phyloP scores from a whole-genome alignment of 1,140 invertebrate species.

The Notospermus geniculatus region DNA sequence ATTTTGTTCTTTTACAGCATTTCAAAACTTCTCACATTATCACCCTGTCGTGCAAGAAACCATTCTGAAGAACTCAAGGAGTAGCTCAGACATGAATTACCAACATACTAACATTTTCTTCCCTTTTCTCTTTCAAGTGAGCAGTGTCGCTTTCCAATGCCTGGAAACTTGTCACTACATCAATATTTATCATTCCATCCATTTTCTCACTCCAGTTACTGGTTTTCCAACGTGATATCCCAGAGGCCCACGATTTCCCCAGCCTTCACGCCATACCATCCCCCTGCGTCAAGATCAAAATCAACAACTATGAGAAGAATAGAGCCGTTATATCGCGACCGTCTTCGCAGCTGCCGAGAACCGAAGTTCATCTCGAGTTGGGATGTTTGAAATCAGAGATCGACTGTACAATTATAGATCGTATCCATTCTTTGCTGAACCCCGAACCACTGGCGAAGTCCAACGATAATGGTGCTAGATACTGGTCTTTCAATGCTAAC shows the following conservation, averaged over 20 bases:
- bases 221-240: constrained; percentile 29
- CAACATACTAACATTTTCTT: background rate
- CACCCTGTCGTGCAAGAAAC: too few relatives aligned
- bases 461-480: background rate
- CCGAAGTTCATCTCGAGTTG: constrained; percentile 53
- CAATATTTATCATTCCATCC: too few relatives aligned
- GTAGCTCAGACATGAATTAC: too few relatives aligned
- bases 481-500: background rate
- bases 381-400: constrained; percentile 65
- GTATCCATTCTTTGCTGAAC: constrained; percentile 72
- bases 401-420: constrained; percentile 83
- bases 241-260: constrained; percentile 9
- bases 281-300: constrained; percentile 31
- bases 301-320: constrained; percentile 27
- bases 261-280: background rate
- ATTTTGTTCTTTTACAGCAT: too few relatives aligned
- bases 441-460: constrained; percentile 58
- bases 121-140: constrained; percentile 27
- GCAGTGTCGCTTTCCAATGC: too few relatives aligned
- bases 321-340: constrained; percentile 22
- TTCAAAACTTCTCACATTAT: too few relatives aligned
- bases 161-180: too few relatives aligned
- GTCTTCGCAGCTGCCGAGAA: constrained; percentile 32
- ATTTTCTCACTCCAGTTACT: too few relatives aligned
- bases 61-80: too few relatives aligned